These are phyloP conservation scores for Chloroceryle amazona DNA, from an alignment of 2,797 vertebrate genomes.

Conservation along the genomic window DNA sequence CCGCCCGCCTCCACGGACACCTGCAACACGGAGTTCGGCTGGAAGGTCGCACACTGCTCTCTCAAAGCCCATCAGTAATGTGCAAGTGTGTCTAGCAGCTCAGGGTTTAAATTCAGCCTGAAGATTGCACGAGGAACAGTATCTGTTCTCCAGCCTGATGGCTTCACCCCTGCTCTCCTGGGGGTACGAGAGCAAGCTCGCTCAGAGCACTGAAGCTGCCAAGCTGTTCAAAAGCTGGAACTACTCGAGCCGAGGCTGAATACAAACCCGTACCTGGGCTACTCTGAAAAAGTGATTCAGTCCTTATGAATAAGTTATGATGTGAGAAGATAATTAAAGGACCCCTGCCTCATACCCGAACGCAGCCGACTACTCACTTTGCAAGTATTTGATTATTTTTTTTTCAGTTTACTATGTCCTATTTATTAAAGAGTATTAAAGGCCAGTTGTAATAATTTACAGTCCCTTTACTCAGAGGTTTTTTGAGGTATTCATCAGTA, in stretches of 20 bases:
- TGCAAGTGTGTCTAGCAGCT: not conserved
- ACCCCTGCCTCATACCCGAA: slow-evolving; percentile 19
- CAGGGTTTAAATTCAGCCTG: fast-evolving
- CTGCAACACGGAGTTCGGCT: fast-evolving
- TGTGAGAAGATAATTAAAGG: slow-evolving; percentile 42
- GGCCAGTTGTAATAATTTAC: not conserved
- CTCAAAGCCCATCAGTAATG: fast-evolving
- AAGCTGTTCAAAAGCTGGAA: not conserved
- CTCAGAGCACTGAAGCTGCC: fast-evolving
- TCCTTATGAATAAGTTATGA: not conserved
- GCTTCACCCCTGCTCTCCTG: fast-evolving
- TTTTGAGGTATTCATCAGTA: not conserved
- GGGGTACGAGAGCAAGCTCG: fast-evolving
- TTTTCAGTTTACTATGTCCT: not conserved
- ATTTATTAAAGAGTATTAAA: slow-evolving; percentile 13
- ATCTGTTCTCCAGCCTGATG: fast-evolving
- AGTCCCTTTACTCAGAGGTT: not conserved
- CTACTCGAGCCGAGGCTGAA: not conserved
- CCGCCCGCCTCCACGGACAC: not conserved
- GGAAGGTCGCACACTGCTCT: fast-evolving
- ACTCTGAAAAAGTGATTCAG: not conserved
- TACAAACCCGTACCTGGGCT: not conserved
- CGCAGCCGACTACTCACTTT: not conserved
- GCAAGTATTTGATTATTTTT: slow-evolving; percentile 13
- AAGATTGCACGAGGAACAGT: fast-evolving